These are phyloP conservation scores for Campylomormyrus numenius DNA, from an alignment of 2,113 vertebrate species.

Conservation along the genomic window DNA sequence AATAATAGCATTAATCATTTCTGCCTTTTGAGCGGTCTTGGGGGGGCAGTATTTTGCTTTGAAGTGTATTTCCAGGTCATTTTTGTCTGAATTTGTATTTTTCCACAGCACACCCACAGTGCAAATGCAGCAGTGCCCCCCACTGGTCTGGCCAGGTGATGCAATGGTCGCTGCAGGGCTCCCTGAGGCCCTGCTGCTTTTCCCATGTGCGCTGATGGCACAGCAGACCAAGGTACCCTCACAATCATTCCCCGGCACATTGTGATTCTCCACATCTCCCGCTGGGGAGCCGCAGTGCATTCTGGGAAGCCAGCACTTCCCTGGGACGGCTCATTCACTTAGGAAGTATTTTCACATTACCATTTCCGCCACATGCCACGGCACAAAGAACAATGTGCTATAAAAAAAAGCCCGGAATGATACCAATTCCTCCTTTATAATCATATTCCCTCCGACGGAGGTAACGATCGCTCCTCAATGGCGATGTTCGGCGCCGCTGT, in stretches of 20 bases:
- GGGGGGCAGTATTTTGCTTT: background rate
- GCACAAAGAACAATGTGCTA: constrained; percentile 6
- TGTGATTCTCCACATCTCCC: background rate
- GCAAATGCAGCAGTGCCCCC: background rate
- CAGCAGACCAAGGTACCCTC: background rate
- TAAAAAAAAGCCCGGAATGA: constrained; percentile 22
- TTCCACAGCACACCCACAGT: background rate
- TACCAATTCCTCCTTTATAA: constrained; percentile 30
- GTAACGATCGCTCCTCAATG: constrained; percentile 35
- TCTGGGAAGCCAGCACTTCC: background rate
- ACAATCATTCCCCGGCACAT: background rate
- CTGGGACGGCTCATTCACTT: background rate
- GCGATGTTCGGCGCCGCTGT: constrained; percentile 25
- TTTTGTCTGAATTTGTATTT: background rate
- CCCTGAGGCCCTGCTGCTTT: background rate
- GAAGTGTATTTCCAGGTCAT: background rate
- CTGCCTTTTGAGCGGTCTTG: background rate
- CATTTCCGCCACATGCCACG: background rate
- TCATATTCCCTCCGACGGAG: constrained; percentile 36
- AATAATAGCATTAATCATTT: background rate
- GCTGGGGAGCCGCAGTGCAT: background rate
- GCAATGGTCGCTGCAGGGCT: background rate
- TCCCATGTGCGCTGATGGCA: background rate
- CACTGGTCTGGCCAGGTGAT: background rate
- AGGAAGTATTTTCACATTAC: background rate